A percentile compares a stretch with the other conserved stretches of the same genome.
Evolutionary conservation across 2,113 vertebrate genomes (phyloP).

Genomic region (Neodon shergylaensis): DNA sequence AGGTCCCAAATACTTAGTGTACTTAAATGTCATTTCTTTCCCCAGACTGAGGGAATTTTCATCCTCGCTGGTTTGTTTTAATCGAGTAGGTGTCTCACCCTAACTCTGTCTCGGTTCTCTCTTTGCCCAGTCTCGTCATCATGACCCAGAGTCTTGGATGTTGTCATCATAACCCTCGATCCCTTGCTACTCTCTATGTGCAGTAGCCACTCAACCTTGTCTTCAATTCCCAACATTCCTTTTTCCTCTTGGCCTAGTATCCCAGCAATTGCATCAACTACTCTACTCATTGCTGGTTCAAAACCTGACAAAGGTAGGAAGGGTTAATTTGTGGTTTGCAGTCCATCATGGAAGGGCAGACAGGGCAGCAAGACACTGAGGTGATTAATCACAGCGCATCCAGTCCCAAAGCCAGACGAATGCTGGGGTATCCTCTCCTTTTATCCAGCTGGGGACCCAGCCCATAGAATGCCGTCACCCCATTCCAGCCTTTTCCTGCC

Average conservation of each 20-base stretch:
- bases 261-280: too few species aligned
- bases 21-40: background rate
- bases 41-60: background rate
- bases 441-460: background rate
- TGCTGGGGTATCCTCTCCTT: background rate
- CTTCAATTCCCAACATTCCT: background rate
- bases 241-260: background rate
- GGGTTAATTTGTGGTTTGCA: background rate
- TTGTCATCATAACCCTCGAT: background rate
- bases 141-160: background rate
- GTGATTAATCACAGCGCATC: background rate
- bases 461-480: background rate
- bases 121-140: background rate
- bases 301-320: background rate
- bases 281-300: background rate
- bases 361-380: background rate
- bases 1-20: background rate
- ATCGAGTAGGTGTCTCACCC: background rate
- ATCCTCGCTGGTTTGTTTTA: background rate
- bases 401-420: background rate
- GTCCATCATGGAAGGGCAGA: background rate
- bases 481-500: background rate
- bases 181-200: background rate
- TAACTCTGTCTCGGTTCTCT: background rate
- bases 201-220: background rate